Base-by-base conservation (phyloP, 2,113 vertebrate species). In the Chaetura pelagica region DNA sequence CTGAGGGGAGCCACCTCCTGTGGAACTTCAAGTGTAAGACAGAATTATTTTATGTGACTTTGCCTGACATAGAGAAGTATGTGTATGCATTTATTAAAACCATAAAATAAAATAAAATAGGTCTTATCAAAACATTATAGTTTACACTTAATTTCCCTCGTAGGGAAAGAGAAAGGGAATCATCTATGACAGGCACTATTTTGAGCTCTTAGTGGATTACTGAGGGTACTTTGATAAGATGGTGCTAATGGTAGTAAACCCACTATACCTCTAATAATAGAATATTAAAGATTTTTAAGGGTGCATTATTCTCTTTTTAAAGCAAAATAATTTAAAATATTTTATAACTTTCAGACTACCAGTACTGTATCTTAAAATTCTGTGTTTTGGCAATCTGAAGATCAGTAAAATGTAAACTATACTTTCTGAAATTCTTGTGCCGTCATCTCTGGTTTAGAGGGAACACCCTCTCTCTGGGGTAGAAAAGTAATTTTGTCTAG, bases 391-490 rank as follows among this genome's bases (percentile, higher is more conserved):
- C 13, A 84, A 61, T 81, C 69, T 90, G 66, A 87, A 72, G n/a
- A 87, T 64, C 51, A 84, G 42, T 44, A 77, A 76, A 91, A 73
- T 46, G 20, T 42, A 85, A 93, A 80, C 61, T 81, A 67, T 84
- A 55, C 63, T 88, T 92, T 94, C 82, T 86, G 83, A 80, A 95
- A 93, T 72, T 88, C 58, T 79, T 87, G 30, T 87, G 80, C 83
- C 1, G 0, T 94, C 89, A 85, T 89, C 58, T 81, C 57, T 95
- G 27, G 44, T 79, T 94, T 85, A 58, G 62, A 91, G 87, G 87
- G 30, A 96, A 96, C 93, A 95, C 91, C 89, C 93, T 90, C 82
- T 95, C 93, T 88, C 94, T 80, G 46, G 94, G 78, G 94, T 85
- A 62, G 51, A 91, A 81, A 89, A 95, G 49, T 82, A 89, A 93